A percentile compares a stretch with the other conserved stretches of the same genome.
These are phyloP conservation scores for Polypterus senegalus DNA, from an alignment of 2,113 vertebrate genomes.

Conservation along the genomic window DNA sequence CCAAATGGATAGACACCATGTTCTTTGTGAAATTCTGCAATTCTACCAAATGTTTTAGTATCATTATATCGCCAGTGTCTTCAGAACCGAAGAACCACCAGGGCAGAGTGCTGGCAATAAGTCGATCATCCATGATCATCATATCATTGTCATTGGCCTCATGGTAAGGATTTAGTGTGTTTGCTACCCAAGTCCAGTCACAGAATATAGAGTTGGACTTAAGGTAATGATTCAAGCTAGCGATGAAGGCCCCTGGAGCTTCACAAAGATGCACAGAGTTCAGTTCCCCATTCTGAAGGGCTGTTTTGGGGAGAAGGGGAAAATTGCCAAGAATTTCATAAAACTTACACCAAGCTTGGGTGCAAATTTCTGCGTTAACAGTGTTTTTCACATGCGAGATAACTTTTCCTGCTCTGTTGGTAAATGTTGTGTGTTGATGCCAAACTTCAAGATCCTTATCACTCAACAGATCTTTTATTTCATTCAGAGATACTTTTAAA, in stretches of 20 bases:
- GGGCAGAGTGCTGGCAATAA: slow-evolving; percentile 77
- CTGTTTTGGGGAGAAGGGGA: slow-evolving; percentile 52
- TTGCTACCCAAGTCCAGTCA: slow-evolving; percentile 81
- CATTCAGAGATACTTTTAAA: slow-evolving; percentile 73
- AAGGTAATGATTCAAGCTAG: slow-evolving; percentile 80
- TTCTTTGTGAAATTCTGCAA: slow-evolving; percentile 59
- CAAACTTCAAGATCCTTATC: slow-evolving; percentile 86
- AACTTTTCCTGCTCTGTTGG: slow-evolving; percentile 79
- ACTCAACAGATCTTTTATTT: slow-evolving; percentile 78
- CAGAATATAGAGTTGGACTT: slow-evolving; percentile 61
- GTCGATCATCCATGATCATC: slow-evolving; percentile 79
- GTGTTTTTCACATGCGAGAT: slow-evolving; percentile 58
- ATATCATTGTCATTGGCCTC: slow-evolving; percentile 68
- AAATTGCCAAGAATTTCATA: slow-evolving; percentile 77
- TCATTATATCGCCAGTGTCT: slow-evolving; percentile 83
- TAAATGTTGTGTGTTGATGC: slow-evolving; percentile 84
- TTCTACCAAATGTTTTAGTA: slow-evolving; percentile 60
- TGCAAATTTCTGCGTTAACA: slow-evolving; percentile 79
- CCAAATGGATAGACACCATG: slow-evolving; percentile 62
- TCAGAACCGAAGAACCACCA: slow-evolving; percentile 91
- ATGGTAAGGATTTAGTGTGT: slow-evolving; percentile 81
- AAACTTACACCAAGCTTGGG: slow-evolving; percentile 91
- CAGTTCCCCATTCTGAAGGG: slow-evolving; percentile 55
- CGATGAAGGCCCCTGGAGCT: slow-evolving; percentile 82
- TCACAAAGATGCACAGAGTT: slow-evolving; percentile 85